Conservation (phyloP, 2,113 vertebrate genomes). For the Gadus macrocephalus region DNA sequence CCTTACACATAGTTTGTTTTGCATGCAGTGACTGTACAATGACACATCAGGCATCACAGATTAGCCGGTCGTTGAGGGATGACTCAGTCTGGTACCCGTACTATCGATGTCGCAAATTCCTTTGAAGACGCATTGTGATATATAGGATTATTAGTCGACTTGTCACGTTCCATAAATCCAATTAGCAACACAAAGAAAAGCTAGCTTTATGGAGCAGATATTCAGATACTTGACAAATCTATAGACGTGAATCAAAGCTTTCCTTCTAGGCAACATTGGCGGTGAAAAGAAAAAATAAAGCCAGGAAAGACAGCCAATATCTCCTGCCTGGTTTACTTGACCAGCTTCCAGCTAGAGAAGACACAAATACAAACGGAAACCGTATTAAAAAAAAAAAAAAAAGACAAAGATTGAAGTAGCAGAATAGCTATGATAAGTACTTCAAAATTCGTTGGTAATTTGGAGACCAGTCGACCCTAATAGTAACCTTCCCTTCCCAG, state of each 20-base stretch:
- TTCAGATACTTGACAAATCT: neutral
- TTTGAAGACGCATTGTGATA: too few relatives aligned
- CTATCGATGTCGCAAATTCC: too few relatives aligned
- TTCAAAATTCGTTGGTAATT: constrained; percentile 19
- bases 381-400: constrained; percentile 17
- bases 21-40: too few relatives aligned
- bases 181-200: neutral
- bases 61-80: too few relatives aligned
- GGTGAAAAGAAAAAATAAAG: constrained; percentile 13
- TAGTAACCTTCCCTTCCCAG: constrained; percentile 13
- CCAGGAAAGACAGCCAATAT: neutral
- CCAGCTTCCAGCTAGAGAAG: neutral
- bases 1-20: too few relatives aligned
- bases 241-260: constrained; percentile 6
- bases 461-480: neutral
- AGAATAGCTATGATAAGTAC: constrained; percentile 9
- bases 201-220: constrained; percentile 8
- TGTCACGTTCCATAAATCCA: constrained; percentile 9
- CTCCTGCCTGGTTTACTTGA: neutral
- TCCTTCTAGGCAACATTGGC: constrained; percentile 9
- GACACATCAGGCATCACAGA: too few relatives aligned
- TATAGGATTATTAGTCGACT: too few relatives aligned
- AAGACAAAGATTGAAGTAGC: neutral
- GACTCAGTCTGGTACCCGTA: too few relatives aligned
- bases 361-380: neutral